Conservation (phyloP, 2,888 invertebrate genomes). For the Hydriomena furcata region DNA sequence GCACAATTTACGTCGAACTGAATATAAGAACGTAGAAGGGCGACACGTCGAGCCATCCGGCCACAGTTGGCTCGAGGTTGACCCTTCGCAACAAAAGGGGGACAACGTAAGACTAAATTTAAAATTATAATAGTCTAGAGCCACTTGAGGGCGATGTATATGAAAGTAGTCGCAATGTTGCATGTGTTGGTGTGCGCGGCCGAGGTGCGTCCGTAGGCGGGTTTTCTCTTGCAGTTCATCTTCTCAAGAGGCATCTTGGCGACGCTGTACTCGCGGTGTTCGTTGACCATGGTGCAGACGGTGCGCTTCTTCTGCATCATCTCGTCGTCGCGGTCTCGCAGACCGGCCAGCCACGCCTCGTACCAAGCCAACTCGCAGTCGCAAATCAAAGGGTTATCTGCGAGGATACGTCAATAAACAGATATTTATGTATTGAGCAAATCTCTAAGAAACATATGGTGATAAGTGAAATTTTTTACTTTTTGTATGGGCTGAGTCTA, state of each 20-base stretch:
- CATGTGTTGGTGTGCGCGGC: slow-evolving; percentile 47
- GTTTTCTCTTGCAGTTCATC: slow-evolving; percentile 92
- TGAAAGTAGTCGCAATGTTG: slow-evolving; percentile 51
- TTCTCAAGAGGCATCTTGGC: slow-evolving; percentile 91
- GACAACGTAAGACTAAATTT: slow-evolving; percentile 43
- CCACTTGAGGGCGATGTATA: slow-evolving; percentile 58
- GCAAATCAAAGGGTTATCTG: slow-evolving; percentile 95
- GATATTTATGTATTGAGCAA: no score
- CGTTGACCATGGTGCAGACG: slow-evolving; percentile 90
- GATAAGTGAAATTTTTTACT: no score
- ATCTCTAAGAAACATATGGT: no score
- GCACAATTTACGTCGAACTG: slow-evolving; percentile 69
- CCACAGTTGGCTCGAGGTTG: slow-evolving; percentile 72
- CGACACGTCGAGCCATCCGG: slow-evolving; percentile 66
- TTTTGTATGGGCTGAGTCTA: no score
- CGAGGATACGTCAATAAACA: slow-evolving; percentile 31
- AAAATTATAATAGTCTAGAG: slow-evolving; percentile 54
- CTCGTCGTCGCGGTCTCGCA: slow-evolving; percentile 92
- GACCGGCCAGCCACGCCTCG: slow-evolving; percentile 89
- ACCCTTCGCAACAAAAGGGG: slow-evolving; percentile 58
- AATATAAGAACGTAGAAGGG: slow-evolving; percentile 55
- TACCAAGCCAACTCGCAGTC: slow-evolving; percentile 96
- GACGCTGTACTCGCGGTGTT: slow-evolving; percentile 92
- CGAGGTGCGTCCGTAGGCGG: slow-evolving; percentile 66
- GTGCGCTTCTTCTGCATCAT: slow-evolving; percentile 94